Base-by-base conservation (phyloP, 2,113 vertebrate species). In the Tetraodon nigroviridis region DNA sequence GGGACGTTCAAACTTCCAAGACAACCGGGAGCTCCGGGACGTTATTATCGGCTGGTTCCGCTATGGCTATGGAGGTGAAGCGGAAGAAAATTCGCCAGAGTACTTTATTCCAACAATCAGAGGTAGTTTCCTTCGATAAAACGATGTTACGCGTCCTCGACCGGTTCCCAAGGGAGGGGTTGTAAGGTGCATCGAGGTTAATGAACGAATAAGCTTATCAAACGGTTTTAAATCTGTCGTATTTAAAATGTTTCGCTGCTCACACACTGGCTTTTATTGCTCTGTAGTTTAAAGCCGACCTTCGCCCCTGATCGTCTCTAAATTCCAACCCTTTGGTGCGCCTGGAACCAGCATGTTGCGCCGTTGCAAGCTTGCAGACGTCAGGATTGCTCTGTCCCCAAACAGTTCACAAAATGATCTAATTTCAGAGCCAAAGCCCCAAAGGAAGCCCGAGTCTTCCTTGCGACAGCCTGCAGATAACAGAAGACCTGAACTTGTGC, bases 11-110 rank as follows among this genome's bases (percentile, higher is more conserved):
- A 92, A 90, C 60, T 44, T 83, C 83, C 29, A 77, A 58, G 13
- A 72, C 84, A 56, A 86, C 76, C 40, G 71, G 74, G 0, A 48
- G 63, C 56, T 58, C 13, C 7, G 63, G 79, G 16, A 67, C 85
- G 6, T 37, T 80, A 0, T 53, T 87, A 6, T 86, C 85, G 17
- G 66, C 82, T 1, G 80, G 88, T 27, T 92, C 91, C 1, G 86
- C 90, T 0, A 78, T 90, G 47, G 88, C 82, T 0, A 92, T 92
- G 91, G 91, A 92, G 67, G 84, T 91, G 10, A 92, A 91, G 58
- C 79, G 90, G 44, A 89, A 89, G 81, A 91, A 90, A 78, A 91
- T 89, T 64, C 70, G 79, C 50, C 71, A 91, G 61, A 91, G 87
- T 50, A 22, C 64, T 0, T 41, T 90, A 19, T 88, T 89, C 58